Percentiles rank a stretch among this genome's conserved stretches.
These are phyloP conservation scores for Otus sunia DNA, from an alignment of 2,113 vertebrate genomes.

Conservation along the genomic window DNA sequence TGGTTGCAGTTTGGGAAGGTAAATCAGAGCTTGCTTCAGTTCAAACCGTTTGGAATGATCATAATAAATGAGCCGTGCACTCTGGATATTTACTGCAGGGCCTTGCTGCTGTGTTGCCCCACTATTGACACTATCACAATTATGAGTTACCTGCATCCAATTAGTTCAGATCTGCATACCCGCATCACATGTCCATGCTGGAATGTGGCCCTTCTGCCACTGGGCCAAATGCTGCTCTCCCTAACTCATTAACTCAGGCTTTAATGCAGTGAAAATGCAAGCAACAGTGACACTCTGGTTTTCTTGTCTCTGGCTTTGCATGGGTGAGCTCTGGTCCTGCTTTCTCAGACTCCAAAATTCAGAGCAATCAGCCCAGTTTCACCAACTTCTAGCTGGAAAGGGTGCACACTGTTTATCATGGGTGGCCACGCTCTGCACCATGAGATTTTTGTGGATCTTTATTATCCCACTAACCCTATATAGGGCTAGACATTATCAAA, in stretches of 20 bases:
- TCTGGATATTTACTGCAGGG: not conserved
- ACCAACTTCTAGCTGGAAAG: not conserved
- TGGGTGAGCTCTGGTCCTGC: not conserved
- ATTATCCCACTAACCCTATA: not conserved
- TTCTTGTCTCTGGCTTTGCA: not conserved
- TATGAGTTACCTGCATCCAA: not conserved
- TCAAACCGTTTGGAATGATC: not conserved
- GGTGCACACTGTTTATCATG: not conserved
- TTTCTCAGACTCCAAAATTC: not conserved
- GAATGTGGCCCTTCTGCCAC: not conserved
- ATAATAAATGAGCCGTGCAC: not conserved
- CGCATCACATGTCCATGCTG: not conserved
- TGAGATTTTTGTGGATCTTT: not conserved
- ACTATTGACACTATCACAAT: not conserved
- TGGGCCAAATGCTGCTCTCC: not conserved
- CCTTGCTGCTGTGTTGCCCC: not conserved
- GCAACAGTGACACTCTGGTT: not conserved
- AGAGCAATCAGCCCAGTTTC: not conserved
- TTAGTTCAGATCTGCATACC: not conserved
- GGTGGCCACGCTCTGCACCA: not conserved
- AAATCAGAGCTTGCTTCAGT: not conserved
- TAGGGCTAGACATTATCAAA: not conserved
- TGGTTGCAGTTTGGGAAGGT: not conserved
- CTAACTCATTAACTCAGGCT: not conserved
- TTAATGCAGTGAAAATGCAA: not conserved